These are phyloP conservation scores for Chaitophorus viminalis DNA, from an alignment of 2,888 invertebrate genomes.

Conservation along the genomic window DNA sequence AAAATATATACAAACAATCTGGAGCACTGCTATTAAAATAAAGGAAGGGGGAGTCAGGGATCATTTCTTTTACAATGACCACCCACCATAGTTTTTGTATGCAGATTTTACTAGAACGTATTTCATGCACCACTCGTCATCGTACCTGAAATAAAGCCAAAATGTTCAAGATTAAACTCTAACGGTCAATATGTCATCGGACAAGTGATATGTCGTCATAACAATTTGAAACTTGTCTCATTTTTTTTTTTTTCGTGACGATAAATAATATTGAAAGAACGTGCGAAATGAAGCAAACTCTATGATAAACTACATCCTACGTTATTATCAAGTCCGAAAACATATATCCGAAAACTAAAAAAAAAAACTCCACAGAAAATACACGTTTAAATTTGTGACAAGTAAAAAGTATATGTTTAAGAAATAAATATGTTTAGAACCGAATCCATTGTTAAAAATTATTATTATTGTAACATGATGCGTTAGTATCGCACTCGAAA, in stretches of 20 bases:
- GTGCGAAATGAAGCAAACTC: not conserved
- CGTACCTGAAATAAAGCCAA: not conserved
- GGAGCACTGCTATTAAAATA: not conserved
- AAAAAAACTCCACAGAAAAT: too few species aligned
- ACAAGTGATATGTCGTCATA: slow-evolving; percentile 2
- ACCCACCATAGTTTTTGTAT: not conserved
- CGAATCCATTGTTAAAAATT: too few species aligned
- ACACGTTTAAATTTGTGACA: too few species aligned
- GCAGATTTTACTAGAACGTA: not conserved
- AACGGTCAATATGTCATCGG: not conserved
- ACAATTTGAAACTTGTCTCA: too few species aligned
- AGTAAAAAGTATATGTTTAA: too few species aligned
- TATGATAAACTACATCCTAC: not conserved
- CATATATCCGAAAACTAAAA: too few species aligned
- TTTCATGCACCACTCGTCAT: not conserved
- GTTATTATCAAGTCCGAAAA: too few species aligned
- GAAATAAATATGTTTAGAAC: too few species aligned
- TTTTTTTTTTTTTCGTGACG: too few species aligned
- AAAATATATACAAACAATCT: too few species aligned
- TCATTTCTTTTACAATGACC: not conserved
- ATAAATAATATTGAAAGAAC: not conserved
- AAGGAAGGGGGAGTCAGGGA: not conserved
- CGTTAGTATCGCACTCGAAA: too few species aligned
- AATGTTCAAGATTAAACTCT: slow-evolving; percentile 5
- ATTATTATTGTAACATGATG: too few species aligned